Evolutionary conservation across 2,888 invertebrate genomes (phyloP).

Genomic region (Sphecodes monilicornis): DNA sequence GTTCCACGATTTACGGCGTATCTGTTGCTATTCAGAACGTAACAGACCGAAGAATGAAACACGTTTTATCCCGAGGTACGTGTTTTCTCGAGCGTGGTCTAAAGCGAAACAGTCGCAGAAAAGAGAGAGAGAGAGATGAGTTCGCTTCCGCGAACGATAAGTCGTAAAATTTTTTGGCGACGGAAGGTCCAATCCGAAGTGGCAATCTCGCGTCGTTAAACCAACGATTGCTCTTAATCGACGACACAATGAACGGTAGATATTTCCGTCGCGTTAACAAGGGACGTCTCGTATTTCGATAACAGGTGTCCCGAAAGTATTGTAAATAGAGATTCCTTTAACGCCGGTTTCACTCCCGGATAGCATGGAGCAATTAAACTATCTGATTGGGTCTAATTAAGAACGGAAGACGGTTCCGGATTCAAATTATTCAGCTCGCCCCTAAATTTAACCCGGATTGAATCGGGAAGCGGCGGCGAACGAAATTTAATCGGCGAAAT

Average conservation of each 20-base stretch:
- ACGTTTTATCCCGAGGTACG: neutral
- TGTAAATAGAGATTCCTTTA: slow-evolving; percentile 55
- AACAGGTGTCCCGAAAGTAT: slow-evolving; percentile 66
- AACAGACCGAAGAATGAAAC: neutral
- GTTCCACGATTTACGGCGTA: slow-evolving; percentile 36
- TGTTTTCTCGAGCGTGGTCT: neutral
- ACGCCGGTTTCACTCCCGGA: slow-evolving; percentile 26
- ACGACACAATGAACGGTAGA: slow-evolving; percentile 14
- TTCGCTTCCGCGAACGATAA: neutral
- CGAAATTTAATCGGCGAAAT: slow-evolving; percentile 54
- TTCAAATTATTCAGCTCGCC: slow-evolving; percentile 49
- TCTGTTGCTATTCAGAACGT: slow-evolving; percentile 26
- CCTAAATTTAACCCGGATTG: slow-evolving; percentile 43
- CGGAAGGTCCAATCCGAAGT: neutral
- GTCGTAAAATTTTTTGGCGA: slow-evolving; percentile 1
- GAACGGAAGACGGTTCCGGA: slow-evolving; percentile 47
- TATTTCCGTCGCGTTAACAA: slow-evolving; percentile 55
- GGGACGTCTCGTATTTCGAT: slow-evolving; percentile 44
- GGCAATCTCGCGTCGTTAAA: neutral
- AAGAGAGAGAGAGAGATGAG: neutral
- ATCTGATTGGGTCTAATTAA: slow-evolving; percentile 58
- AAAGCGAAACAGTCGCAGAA: neutral
- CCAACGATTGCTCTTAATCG: slow-evolving; percentile 28
- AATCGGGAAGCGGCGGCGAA: slow-evolving; percentile 8
- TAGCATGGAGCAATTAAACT: slow-evolving; percentile 52